Evolutionary conservation across 2,113 vertebrate genomes (phyloP).

Genomic region (Siniperca knerii): DNA sequence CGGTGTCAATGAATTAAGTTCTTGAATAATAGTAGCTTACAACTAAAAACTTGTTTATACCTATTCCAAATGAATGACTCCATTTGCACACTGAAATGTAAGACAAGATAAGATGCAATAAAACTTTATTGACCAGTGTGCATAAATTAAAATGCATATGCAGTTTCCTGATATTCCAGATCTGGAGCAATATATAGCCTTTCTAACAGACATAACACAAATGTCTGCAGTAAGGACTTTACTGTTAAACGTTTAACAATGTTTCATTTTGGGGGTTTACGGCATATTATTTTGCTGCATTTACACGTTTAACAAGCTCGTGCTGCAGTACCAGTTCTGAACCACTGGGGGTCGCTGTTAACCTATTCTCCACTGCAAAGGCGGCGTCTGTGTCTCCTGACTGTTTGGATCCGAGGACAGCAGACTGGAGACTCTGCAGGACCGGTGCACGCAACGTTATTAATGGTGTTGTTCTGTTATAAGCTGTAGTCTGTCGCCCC

Average conservation of each 20-base stretch:
- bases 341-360: conserved; percentile 30
- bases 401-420: neutral
- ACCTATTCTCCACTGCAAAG: neutral
- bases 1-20: neutral
- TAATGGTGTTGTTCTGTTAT: neutral
- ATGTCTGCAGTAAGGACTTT: neutral
- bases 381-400: conserved; percentile 26
- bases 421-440: neutral
- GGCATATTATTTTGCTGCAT: neutral
- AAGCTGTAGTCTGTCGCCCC: too few relatives aligned
- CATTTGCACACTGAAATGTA: neutral
- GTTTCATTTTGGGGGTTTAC: neutral
- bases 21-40: neutral
- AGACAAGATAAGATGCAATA: neutral
- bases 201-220: too few relatives aligned
- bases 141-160: too few relatives aligned
- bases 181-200: neutral
- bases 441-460: neutral
- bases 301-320: neutral
- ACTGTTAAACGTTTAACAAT: neutral
- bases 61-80: too few relatives aligned
- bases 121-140: too few relatives aligned
- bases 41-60: neutral
- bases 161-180: neutral
- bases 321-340: neutral